Evolutionary conservation across 1,140 invertebrate genomes (phyloP).

Genomic region (Drosophila ercepeae): DNA sequence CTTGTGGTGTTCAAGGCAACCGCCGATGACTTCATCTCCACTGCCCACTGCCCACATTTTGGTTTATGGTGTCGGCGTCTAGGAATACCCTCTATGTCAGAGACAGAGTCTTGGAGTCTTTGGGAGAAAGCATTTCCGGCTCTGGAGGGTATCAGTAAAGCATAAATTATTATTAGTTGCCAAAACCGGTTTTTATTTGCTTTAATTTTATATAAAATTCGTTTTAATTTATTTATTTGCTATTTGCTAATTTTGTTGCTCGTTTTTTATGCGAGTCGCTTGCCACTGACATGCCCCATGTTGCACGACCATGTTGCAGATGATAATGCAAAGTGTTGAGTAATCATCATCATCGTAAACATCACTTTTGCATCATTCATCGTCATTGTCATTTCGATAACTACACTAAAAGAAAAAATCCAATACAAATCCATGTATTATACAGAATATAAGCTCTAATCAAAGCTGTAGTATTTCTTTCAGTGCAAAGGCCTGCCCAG

Average conservation of each 20-base stretch:
- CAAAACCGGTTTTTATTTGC: not conserved
- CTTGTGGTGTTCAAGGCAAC: constrained; percentile 53
- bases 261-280: constrained; percentile 45
- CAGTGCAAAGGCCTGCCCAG: constrained; percentile 6
- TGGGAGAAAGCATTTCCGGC: constrained; percentile 7
- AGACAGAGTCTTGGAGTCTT: not conserved
- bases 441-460: no score
- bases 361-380: constrained; percentile 25
- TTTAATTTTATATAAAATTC: no score
- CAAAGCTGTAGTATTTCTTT: not conserved
- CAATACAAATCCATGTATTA: no score
- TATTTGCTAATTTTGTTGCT: no score
- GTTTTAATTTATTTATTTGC: not conserved
- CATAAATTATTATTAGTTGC: not conserved
- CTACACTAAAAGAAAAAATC: constrained; percentile 9
- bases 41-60: constrained; percentile 52
- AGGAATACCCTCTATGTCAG: constrained; percentile 15
- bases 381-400: constrained; percentile 26
- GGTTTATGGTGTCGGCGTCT: constrained; percentile 12
- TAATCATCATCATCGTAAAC: constrained; percentile 41
- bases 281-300: constrained; percentile 19
- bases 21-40: constrained; percentile 71
- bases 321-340: constrained; percentile 47
- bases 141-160: not conserved
- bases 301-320: constrained; percentile 32